phyloP scores from a whole-genome alignment of 2,888 invertebrate species.

The Tipula helvola region DNA sequence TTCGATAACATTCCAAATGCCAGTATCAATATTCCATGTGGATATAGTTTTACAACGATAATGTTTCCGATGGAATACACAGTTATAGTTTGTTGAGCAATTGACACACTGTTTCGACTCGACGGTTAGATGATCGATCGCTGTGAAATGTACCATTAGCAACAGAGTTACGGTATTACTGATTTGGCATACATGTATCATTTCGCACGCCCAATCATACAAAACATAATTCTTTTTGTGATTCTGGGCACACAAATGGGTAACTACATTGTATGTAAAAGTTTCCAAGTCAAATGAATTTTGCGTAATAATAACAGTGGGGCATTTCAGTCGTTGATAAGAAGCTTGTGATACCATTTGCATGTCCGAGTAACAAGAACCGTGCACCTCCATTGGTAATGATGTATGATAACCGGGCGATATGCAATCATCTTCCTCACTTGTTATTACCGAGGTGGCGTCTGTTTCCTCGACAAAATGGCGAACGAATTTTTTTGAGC shows the following conservation, averaged over 20 bases:
- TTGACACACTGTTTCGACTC: conserved; percentile 26
- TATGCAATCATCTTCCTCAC: conserved; percentile 36
- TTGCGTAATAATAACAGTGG: conserved; percentile 32
- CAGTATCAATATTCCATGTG: conserved; percentile 34
- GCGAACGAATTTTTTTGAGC: conserved; percentile 32
- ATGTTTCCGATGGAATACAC: conserved; percentile 30
- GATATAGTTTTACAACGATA: conserved; percentile 34
- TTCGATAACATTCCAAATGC: conserved; percentile 33
- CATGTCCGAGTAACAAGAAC: conserved; percentile 36
- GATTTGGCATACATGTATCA: conserved; percentile 32
- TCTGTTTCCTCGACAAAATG: conserved; percentile 36
- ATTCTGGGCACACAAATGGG: conserved; percentile 33
- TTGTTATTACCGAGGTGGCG: conserved; percentile 35
- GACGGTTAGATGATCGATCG: conserved; percentile 26
- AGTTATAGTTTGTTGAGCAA: conserved; percentile 29
- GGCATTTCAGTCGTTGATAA: conserved; percentile 30
- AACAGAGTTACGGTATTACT: conserved; percentile 30
- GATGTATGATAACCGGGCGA: conserved; percentile 36
- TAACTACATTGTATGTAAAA: conserved; percentile 34
- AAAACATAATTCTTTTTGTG: conserved; percentile 35
- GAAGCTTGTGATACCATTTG: conserved; percentile 36
- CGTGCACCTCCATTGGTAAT: conserved; percentile 35
- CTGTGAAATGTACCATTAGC: conserved; percentile 34
- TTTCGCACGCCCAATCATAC: conserved; percentile 35
- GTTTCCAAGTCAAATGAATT: conserved; percentile 36